Evolutionary conservation across 2,113 vertebrate species (phyloP), one percentile per base, ranked within the genome.

Genomic region (Antigone vipio): DNA sequence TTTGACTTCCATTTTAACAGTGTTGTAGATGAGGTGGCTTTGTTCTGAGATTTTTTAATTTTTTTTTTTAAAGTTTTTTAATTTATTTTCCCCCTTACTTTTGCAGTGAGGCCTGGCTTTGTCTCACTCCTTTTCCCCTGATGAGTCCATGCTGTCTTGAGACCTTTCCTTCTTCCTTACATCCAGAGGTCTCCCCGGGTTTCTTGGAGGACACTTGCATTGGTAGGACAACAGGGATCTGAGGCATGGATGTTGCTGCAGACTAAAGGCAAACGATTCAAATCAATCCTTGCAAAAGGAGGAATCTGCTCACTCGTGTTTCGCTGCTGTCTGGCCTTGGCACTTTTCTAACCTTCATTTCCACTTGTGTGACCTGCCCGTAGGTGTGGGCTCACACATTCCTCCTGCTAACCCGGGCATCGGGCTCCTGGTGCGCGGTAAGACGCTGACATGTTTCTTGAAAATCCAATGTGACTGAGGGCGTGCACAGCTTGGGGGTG

Each of bases 401-500:
- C n/a, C 62, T 81, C 53, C 62, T 27, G 23, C 81, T 59, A 15
- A 22, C 58, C 58, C 0, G 0, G 52, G 27, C 32, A 53, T 6
- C 0, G 0, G 18, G 44, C 0, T 0, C 75, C 27, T 45, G 72
- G 52, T 0, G 0, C 1, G 1, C 0, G 0, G 44, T 42, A 78
- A 68, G 52, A 24, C 1, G 2, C 62, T 64, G 58, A 76, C 3
- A 1, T 3, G 66, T 29, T 35, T 68, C 86, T 72, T 71, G 79
- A 84, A 84, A 86, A 84, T 58, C 50, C 1, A 0, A 0, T 49
- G 94, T 83, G 88, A 68, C 53, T 12, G 67, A 59, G 64, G 74
- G 17, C 42, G 24, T 0, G 6, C 90, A 32, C 7, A 30, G 66
- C 72, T 68, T 13, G 9, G 78, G 59, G 53, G 12, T 40, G 69